Conservation (phyloP, 92 coral and sea anemone genomes). For the Porites rus region DNA sequence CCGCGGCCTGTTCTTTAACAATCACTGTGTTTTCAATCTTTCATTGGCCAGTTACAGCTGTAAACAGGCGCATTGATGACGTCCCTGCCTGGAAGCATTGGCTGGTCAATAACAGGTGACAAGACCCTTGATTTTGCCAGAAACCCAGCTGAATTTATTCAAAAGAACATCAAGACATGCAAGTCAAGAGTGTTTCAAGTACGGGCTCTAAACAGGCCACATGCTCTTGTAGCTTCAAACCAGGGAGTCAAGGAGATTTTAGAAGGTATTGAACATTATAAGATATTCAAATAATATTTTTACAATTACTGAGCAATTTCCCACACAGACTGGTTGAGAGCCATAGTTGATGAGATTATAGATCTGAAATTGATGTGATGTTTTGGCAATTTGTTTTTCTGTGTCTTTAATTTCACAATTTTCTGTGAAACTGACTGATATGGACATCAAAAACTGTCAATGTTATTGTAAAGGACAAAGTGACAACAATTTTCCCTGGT, state of each 20-base stretch:
- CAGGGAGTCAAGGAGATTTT: slow-evolving; percentile 92
- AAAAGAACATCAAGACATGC: slow-evolving; percentile 62
- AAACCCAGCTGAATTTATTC: slow-evolving; percentile 85
- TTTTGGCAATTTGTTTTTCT: no score
- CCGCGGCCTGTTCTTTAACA: background rate
- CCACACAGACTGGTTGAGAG: no score
- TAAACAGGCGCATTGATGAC: slow-evolving; percentile 49
- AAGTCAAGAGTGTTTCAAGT: slow-evolving; percentile 86
- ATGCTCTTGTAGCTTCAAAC: slow-evolving; percentile 91
- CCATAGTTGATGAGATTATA: no score
- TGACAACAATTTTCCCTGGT: no score
- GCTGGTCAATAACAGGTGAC: slow-evolving; percentile 94
- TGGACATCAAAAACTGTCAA: no score
- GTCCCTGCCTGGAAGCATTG: slow-evolving; percentile 83
- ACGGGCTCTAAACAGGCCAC: slow-evolving; percentile 88
- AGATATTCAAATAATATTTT: no score
- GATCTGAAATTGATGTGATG: no score
- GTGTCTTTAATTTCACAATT: no score
- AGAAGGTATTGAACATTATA: slow-evolving; percentile 82
- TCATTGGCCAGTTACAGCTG: background rate
- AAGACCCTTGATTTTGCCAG: slow-evolving; percentile 94
- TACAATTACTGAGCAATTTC: no score
- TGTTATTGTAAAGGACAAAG: no score
- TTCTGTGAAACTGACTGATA: no score
- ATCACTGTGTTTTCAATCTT: background rate